Evolutionary conservation across 2,888 invertebrate genomes (phyloP).

Genomic region (Busseola fusca): DNA sequence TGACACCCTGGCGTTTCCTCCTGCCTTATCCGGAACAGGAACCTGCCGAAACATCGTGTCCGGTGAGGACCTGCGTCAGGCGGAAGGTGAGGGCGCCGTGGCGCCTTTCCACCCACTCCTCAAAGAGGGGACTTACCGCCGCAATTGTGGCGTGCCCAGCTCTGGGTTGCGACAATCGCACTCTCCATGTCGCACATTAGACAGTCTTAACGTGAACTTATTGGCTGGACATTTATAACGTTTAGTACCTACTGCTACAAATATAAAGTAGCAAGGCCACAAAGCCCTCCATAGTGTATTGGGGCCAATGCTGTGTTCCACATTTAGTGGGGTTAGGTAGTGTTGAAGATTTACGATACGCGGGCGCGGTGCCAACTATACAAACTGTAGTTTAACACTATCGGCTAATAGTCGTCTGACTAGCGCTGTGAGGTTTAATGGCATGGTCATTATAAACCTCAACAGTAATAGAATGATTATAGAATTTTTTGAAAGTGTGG

Average conservation of each 20-base stretch:
- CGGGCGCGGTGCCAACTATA: slow-evolving; percentile 32
- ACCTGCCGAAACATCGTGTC: too few relatives aligned
- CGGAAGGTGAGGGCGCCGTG: too few relatives aligned
- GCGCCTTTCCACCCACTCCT: too few relatives aligned
- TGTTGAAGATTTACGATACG: slow-evolving; percentile 24
- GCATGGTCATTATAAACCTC: background rate
- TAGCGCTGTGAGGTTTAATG: background rate
- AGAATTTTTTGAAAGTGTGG: background rate
- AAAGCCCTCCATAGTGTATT: background rate
- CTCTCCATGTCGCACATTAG: too few relatives aligned
- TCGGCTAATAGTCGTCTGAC: background rate
- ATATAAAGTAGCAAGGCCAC: slow-evolving; percentile 3
- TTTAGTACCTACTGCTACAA: background rate
- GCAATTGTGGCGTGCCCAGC: too few relatives aligned
- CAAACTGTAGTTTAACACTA: background rate
- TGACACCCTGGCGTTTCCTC: too few relatives aligned
- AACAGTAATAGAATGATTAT: background rate
- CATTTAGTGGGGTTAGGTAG: slow-evolving; percentile 2
- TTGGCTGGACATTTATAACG: background rate
- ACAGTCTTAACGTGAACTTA: background rate
- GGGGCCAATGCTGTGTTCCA: slow-evolving; percentile 50
- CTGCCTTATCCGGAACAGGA: too few relatives aligned
- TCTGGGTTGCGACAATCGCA: too few relatives aligned
- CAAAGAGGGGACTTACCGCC: too few relatives aligned
- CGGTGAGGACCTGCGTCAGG: too few relatives aligned